Evolutionary conservation across 2,113 vertebrate species (phyloP), one percentile per base, ranked within the genome.

Genomic region (Amblyornis subalaris): DNA sequence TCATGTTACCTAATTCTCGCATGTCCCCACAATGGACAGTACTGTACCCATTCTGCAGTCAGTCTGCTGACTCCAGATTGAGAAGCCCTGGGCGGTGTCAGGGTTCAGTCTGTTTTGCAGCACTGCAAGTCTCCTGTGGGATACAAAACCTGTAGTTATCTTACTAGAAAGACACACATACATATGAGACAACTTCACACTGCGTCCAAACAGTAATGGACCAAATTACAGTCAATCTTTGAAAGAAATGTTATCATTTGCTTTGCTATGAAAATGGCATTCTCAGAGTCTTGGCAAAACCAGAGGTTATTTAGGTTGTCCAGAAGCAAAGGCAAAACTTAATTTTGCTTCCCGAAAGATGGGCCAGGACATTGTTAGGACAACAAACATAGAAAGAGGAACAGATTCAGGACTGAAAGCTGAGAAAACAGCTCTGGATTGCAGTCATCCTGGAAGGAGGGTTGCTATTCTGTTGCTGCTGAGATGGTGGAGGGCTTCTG

Each of bases 41-140:
- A 36, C 22, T 15, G 14, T 8, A 42, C 12, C 16, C 4, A 2
- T 42, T 50, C 18, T 53, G 38, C 57, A 83, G n/a, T 12, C 61
- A 77, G 47, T 22, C 36, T 0, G 0, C 25, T 71, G 61, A 53
- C 31, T 51, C 33, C 51, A 45, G 28, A 76, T 29, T 0, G 0
- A 57, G 21, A 42, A 17, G 12, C 53, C 8, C 28, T 25, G 16
- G 11, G 12, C 1, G 0, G 8, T 82, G 64, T 50, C 57, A 28
- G 5, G 25, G 35, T 48, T 85, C n/a, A 40, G 40, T 31, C 48
- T 40, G 13, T 44, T 66, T 45, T 62, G 42, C 64, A 84, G 61
- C 26, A 69, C 35, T 40, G n/a, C 40, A 61, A 66, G 51, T 40
- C 35, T 85, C 12, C 24, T 76, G 20, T 66, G 20, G 22, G 18